A percentile compares a stretch with the other conserved stretches of the same genome.
Conservation (phyloP, 2,888 invertebrate species). For the Pollenia amentaria region DNA sequence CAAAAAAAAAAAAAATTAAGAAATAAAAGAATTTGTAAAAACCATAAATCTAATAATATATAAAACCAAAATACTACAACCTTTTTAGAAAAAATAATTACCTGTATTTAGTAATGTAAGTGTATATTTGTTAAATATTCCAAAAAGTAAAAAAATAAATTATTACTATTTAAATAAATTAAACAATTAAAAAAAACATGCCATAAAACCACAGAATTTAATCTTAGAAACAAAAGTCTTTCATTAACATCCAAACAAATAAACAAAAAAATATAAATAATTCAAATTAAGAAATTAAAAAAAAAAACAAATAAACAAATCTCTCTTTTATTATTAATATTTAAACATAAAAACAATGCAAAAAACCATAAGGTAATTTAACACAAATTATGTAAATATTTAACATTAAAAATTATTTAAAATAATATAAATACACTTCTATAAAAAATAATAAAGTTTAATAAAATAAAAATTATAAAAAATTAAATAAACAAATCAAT, state of each 20-base stretch:
- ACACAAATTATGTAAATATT: slow-evolving; percentile 67
- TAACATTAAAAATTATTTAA: slow-evolving; percentile 32
- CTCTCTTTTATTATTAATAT: slow-evolving; percentile 43
- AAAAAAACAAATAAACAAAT: slow-evolving; percentile 13
- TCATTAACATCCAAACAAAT: slow-evolving; percentile 47
- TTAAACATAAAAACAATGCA: slow-evolving; percentile 31
- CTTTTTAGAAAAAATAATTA: slow-evolving; percentile 54
- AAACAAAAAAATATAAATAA: not conserved
- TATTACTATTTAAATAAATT: not conserved
- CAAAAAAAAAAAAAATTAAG: slow-evolving; percentile 22
- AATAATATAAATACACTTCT: slow-evolving; percentile 13
- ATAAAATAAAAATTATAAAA: slow-evolving; percentile 20
- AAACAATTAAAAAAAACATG: slow-evolving; percentile 45
- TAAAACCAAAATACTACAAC: slow-evolving; percentile 23
- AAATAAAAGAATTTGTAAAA: slow-evolving; percentile 41
- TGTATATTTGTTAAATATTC: slow-evolving; percentile 70
- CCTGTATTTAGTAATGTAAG: slow-evolving; percentile 70
- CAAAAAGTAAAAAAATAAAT: slow-evolving; percentile 30
- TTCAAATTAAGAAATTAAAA: slow-evolving; percentile 35
- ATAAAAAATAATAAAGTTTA: slow-evolving; percentile 10
- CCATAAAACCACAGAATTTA: slow-evolving; percentile 61
- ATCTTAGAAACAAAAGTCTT: slow-evolving; percentile 52
- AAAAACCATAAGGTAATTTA: slow-evolving; percentile 43
- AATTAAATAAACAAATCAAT: slow-evolving; percentile 32
- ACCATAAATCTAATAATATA: slow-evolving; percentile 4